Evolutionary conservation across 1,140 invertebrate genomes (phyloP).

Genomic region (Anadara kagoshimensis): DNA sequence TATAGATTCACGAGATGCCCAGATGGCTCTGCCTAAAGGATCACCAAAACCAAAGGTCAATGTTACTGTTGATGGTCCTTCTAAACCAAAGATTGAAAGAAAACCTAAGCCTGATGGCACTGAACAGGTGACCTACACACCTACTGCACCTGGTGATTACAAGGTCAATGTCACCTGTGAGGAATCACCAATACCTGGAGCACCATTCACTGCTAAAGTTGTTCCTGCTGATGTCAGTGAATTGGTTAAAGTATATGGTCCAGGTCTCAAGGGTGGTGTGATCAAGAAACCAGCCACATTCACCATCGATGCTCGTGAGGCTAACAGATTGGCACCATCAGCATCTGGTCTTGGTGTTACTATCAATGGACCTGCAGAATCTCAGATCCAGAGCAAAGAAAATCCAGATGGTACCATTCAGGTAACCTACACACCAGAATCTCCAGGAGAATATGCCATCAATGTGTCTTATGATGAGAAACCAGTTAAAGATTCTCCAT

Average conservation of each 20-base stretch:
- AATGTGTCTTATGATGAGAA: slow-evolving; percentile 97
- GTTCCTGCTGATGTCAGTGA: slow-evolving; percentile 70
- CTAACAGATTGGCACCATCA: slow-evolving; percentile 73
- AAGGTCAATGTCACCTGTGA: slow-evolving; percentile 94
- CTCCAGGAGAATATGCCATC: slow-evolving; percentile 86
- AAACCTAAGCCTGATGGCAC: slow-evolving; percentile 89
- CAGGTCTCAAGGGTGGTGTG: slow-evolving; percentile 81
- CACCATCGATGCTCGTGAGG: slow-evolving; percentile 72
- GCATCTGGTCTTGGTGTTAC: slow-evolving; percentile 82
- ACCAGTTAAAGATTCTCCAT: slow-evolving; percentile 96
- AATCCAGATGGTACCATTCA: slow-evolving; percentile 89
- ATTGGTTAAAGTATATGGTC: slow-evolving; percentile 81
- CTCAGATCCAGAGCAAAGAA: slow-evolving; percentile 86
- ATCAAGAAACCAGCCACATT: slow-evolving; percentile 85
- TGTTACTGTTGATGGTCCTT: slow-evolving; percentile 89
- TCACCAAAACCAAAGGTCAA: slow-evolving; percentile 83
- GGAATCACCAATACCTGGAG: slow-evolving; percentile 87
- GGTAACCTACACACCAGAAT: slow-evolving; percentile 86
- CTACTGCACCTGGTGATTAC: slow-evolving; percentile 87
- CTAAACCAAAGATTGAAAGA: slow-evolving; percentile 87
- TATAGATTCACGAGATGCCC: slow-evolving; percentile 44
- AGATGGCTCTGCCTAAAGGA: slow-evolving; percentile 81
- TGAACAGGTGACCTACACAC: slow-evolving; percentile 87
- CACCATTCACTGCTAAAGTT: slow-evolving; percentile 94
- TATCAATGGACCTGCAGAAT: slow-evolving; percentile 88